Evolutionary conservation across 2,113 vertebrate genomes (phyloP).

Genomic region (Rostratula benghalensis): DNA sequence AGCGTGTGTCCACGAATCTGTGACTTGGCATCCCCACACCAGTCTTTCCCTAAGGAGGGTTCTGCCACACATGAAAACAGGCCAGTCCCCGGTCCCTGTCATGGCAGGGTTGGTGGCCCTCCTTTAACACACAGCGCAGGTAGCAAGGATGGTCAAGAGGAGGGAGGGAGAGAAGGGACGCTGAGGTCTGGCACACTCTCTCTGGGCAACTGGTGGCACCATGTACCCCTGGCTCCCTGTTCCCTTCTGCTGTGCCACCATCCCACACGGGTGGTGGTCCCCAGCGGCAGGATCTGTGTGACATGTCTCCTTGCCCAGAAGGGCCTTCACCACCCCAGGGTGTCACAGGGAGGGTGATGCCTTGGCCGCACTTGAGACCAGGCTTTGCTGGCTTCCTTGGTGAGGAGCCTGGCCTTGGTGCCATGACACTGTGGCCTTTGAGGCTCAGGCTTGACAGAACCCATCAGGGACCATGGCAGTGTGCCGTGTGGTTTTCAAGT

Average conservation of each 20-base stretch:
- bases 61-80: background rate
- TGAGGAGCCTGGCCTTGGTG: accelerated
- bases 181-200: background rate
- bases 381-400: accelerated
- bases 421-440: background rate
- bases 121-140: background rate
- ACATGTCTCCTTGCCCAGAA: background rate
- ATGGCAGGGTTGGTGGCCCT: accelerated
- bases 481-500: background rate
- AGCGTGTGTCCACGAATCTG: accelerated
- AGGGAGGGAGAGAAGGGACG: accelerated
- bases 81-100: background rate
- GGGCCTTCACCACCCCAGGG: no score
- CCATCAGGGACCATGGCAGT: accelerated
- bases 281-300: no score
- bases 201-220: no score
- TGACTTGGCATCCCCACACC: accelerated
- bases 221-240: background rate
- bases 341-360: background rate
- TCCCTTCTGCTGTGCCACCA: background rate
- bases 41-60: background rate
- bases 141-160: no score
- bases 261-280: no score
- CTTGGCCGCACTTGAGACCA: accelerated
- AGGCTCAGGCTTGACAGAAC: background rate